A percentile compares a stretch with the other conserved stretches of the same genome.
phyloP scores from a whole-genome alignment of 2,888 invertebrate species.

The Deilephila porcellus region DNA sequence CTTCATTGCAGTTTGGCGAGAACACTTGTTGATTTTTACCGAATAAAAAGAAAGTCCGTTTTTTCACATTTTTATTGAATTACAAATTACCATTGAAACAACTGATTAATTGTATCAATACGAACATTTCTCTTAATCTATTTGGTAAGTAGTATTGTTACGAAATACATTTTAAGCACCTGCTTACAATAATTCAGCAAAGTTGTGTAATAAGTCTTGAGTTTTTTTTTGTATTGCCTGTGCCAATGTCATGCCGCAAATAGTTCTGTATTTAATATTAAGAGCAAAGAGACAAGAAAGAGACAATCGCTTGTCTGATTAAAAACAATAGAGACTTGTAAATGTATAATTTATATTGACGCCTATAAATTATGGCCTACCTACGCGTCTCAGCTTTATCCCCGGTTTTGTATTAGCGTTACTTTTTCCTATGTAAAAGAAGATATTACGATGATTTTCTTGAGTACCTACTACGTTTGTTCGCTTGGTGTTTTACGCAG shows the following conservation, averaged over 20 bases:
- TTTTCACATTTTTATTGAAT: neutral
- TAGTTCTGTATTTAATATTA: conserved; percentile 26
- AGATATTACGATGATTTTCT: neutral
- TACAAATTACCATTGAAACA: neutral
- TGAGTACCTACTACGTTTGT: too few species aligned
- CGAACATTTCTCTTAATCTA: neutral
- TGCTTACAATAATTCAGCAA: conserved; percentile 23
- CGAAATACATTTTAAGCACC: conserved; percentile 15
- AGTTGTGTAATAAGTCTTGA: conserved; percentile 30
- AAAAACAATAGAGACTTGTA: conserved; percentile 28
- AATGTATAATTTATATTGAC: conserved; percentile 25
- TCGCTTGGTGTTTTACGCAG: neutral
- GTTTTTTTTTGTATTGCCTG: conserved; percentile 27
- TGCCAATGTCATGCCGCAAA: conserved; percentile 31
- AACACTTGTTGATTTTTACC: neutral
- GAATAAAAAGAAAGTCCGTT: neutral
- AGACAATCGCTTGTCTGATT: conserved; percentile 25
- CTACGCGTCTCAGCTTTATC: neutral
- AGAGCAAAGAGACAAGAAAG: conserved; percentile 14
- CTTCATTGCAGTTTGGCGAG: too few species aligned
- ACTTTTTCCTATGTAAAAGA: neutral
- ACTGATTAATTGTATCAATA: neutral
- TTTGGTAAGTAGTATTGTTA: conserved; percentile 9
- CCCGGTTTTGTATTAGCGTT: neutral
- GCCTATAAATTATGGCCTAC: conserved; percentile 18